Evolutionary conservation across 2,797 vertebrate species (phyloP).

Genomic region (Orientallactaga sibirica): DNA sequence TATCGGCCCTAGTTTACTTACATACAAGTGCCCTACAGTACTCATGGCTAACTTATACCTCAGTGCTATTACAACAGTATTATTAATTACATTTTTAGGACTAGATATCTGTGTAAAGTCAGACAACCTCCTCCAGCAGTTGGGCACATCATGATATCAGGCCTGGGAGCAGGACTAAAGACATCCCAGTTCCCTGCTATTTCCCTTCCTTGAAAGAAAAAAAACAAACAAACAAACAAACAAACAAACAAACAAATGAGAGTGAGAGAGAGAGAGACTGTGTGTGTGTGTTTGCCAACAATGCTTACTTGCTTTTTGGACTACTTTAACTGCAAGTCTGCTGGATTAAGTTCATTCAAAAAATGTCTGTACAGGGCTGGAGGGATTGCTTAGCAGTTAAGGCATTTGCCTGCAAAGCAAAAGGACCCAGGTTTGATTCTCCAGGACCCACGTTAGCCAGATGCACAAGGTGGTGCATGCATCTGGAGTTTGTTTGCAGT

Average conservation of each 20-base stretch:
- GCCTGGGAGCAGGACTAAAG: neutral
- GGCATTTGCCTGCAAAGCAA: too few relatives aligned
- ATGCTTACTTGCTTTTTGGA: conserved; percentile 26
- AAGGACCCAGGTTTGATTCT: too few relatives aligned
- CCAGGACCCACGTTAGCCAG: too few relatives aligned
- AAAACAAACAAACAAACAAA: neutral
- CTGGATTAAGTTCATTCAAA: conserved; percentile 29
- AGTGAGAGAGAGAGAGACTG: too few relatives aligned
- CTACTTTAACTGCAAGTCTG: conserved; percentile 36
- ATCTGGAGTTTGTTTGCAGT: too few relatives aligned
- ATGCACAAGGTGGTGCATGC: too few relatives aligned
- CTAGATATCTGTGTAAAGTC: neutral
- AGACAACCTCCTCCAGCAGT: neutral
- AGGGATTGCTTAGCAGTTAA: too few relatives aligned
- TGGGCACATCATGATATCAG: neutral
- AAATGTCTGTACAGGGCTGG: neutral
- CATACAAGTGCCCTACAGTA: neutral
- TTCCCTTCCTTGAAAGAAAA: neutral
- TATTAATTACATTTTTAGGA: neutral
- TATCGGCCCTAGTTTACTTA: neutral
- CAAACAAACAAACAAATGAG: too few relatives aligned
- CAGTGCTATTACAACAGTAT: neutral
- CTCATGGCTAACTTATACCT: neutral
- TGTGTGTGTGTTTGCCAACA: neutral
- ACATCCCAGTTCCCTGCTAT: neutral